Evolutionary conservation across 2,113 vertebrate genomes (phyloP).

Genomic region (Helogale parvula): DNA sequence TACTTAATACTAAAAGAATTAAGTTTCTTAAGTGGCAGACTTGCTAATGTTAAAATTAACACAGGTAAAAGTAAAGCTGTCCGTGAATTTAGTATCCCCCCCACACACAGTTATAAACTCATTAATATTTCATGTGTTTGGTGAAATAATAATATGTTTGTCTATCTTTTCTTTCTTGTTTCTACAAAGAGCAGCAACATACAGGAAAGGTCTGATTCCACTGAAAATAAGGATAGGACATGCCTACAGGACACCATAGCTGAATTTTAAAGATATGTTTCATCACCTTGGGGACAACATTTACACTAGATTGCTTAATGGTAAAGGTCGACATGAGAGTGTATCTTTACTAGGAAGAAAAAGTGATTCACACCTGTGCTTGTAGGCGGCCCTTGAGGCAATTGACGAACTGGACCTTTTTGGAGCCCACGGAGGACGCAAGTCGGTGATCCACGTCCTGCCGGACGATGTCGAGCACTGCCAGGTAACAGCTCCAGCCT

Average conservation of each 20-base stretch:
- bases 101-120: background rate
- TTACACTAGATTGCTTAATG: background rate
- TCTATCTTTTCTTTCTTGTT: slow-evolving; percentile 48
- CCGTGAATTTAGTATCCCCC: background rate
- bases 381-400: slow-evolving; percentile 96
- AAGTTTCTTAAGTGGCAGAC: background rate
- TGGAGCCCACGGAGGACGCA: slow-evolving; percentile 95
- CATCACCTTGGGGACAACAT: background rate
- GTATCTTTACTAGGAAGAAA: background rate
- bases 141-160: background rate
- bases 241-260: background rate
- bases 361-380: slow-evolving; percentile 51
- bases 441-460: slow-evolving; percentile 97
- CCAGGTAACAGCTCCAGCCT: slow-evolving; percentile 89
- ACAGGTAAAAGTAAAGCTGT: background rate
- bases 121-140: background rate
- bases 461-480: slow-evolving; percentile 98
- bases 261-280: slow-evolving; percentile 41
- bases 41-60: background rate
- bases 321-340: background rate
- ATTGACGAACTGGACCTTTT: slow-evolving; percentile 99
- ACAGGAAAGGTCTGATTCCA: background rate
- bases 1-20: slow-evolving; percentile 34
- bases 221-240: slow-evolving; percentile 12
- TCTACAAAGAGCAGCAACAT: background rate